Evolutionary conservation across 2,888 invertebrate genomes (phyloP), one percentile per base, ranked within the genome.

Genomic region (Globia sparganii): DNA sequence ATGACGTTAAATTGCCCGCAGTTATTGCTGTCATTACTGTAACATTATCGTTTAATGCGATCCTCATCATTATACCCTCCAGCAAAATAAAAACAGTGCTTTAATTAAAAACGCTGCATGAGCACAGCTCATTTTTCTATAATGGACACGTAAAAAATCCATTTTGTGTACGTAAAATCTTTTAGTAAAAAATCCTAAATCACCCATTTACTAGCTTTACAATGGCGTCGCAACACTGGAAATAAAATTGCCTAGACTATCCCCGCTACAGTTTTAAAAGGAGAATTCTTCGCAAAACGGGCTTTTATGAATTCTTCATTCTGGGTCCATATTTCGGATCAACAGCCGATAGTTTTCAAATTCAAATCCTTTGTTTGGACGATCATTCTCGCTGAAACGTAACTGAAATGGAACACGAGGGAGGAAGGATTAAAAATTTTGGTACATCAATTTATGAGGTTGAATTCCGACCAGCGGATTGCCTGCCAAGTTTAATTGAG

Each of bases 171-270:
- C 31, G 31, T 70, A 49, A 66, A 69, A 53, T 56, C n/a, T 61
- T 84, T 79, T 84, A 62, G 49, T 71, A 71, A 80, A 83, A 83
- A 84, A 67, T 58, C 37, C 53, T 46, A 72, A 68, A 58, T 80
- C 66, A 37, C 34, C 81, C 40, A 66, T 84, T 37, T 85, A 59
- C 69, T 73, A 56, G 59, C n/a, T 49, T 56, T 34, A 69, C 67
- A 79, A 69, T 58, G 28, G 67, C 70, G 34, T 34, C n/a, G 69
- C 37, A 61, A 49, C 28, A 62, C 28, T 59, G 46, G 46, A 59
- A 58, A 69, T 73, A 25, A 68, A 59, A 80, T 80, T 67, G 67
- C 43, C 46, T 34, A 59, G 34, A n/a, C 53, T 28, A 25, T 53
- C 25, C 5, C 21, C 49, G 31, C 37, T 66, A 11, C 53, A 28